Conservation (phyloP, 2,888 invertebrate species). For the Baccha elongata region DNA sequence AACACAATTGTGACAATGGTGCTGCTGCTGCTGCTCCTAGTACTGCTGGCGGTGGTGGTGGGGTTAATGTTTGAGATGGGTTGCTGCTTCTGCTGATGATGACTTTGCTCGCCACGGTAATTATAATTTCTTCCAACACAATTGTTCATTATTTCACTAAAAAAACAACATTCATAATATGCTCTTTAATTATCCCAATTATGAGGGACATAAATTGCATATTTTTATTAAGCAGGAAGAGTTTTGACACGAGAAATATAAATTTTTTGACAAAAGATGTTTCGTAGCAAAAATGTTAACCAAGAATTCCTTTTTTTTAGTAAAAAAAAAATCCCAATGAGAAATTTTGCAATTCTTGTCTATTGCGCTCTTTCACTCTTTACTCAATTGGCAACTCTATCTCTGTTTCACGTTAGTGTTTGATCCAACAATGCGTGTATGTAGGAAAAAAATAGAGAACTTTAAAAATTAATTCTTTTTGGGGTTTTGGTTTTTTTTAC, state of each 20-base stretch:
- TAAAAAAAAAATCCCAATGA: constrained; percentile 46
- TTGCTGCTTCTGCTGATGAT: constrained; percentile 54
- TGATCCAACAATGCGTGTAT: constrained; percentile 15
- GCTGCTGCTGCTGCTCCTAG: constrained; percentile 45
- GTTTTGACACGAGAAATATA: constrained; percentile 13
- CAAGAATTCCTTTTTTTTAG: constrained; percentile 51
- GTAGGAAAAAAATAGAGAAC: constrained; percentile 44
- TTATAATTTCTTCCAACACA: constrained; percentile 52
- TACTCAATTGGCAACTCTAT: constrained; percentile 3
- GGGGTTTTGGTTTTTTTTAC: constrained; percentile 49
- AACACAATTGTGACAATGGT: constrained; percentile 59
- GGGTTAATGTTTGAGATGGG: constrained; percentile 46
- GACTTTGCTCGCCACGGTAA: constrained; percentile 68
- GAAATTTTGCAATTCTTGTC: constrained; percentile 53
- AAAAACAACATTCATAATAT: constrained; percentile 46
- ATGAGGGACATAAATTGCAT: constrained; percentile 19
- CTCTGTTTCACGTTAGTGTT: constrained; percentile 57
- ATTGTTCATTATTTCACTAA: constrained; percentile 67
- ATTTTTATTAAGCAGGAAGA: background rate
- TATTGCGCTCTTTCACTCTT: constrained; percentile 50
- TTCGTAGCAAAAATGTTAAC: constrained; percentile 59
- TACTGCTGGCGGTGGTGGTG: constrained; percentile 46
- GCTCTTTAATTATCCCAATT: constrained; percentile 1
- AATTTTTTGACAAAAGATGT: constrained; percentile 65
- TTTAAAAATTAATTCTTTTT: constrained; percentile 30